phyloP scores from a whole-genome alignment of 92 coral and sea anemone genomes.

The Phenganax marumi region DNA sequence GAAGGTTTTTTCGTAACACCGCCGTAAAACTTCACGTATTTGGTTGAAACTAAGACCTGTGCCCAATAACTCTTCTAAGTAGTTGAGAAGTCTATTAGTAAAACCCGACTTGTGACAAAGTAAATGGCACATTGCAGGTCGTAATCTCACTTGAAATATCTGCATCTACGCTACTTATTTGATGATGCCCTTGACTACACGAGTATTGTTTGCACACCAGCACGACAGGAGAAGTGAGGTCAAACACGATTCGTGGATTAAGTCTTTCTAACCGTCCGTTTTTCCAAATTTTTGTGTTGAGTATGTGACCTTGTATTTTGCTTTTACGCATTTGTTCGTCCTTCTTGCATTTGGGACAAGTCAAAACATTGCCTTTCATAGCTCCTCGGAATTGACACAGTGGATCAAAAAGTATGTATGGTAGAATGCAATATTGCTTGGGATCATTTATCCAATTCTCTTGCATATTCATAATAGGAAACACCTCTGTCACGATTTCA shows the following conservation, averaged over 20 bases:
- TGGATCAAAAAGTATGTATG: constrained; percentile 7
- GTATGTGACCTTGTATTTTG: background rate
- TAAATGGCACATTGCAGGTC: background rate
- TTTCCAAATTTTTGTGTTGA: constrained; percentile 7
- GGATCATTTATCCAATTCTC: constrained; percentile 1
- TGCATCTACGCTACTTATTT: background rate
- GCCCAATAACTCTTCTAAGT: constrained; percentile 26
- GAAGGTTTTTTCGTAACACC: constrained; percentile 7
- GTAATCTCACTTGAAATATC: constrained; percentile 4
- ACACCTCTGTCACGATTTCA: background rate
- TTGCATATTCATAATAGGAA: background rate
- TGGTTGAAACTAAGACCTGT: background rate
- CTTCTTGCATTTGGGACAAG: no score
- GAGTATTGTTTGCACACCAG: background rate
- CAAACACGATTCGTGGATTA: constrained; percentile 3
- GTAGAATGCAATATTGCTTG: background rate
- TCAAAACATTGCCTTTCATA: no score
- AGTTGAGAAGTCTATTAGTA: constrained; percentile 17
- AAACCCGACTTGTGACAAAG: constrained; percentile 21
- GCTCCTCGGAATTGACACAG: background rate
- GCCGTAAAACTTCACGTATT: background rate
- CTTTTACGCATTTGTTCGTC: no score
- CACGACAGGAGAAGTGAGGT: background rate
- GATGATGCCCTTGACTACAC: background rate
- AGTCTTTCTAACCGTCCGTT: background rate